A percentile compares a stretch with the other conserved stretches of the same genome.
Evolutionary conservation across 2,888 invertebrate genomes (phyloP).

Genomic region (Panzeria rudis): DNA sequence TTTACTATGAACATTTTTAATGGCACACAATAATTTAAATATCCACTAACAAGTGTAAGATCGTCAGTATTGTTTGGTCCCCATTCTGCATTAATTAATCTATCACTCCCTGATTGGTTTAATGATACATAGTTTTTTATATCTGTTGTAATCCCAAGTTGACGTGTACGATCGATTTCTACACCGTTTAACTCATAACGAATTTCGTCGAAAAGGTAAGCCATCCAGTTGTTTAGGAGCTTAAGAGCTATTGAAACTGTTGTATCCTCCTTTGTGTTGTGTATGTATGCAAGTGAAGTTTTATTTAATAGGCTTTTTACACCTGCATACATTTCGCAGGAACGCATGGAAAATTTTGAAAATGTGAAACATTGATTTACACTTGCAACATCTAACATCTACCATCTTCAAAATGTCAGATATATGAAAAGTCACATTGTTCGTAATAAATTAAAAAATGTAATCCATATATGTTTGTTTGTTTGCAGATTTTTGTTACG

Average conservation of each 20-base stretch:
- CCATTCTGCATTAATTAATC: conserved; percentile 71
- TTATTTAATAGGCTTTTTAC: too few species aligned
- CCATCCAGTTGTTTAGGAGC: conserved; percentile 77
- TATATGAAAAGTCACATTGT: too few species aligned
- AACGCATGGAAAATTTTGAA: too few species aligned
- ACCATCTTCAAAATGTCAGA: too few species aligned
- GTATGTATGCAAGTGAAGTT: too few species aligned
- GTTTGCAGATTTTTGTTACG: too few species aligned
- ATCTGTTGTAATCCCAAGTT: conserved; percentile 77
- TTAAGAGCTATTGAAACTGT: conserved; percentile 54
- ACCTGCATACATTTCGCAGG: too few species aligned
- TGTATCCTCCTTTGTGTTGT: conserved; percentile 48
- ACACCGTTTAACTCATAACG: conserved; percentile 79
- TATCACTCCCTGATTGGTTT: conserved; percentile 69
- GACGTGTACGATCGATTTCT: too few species aligned
- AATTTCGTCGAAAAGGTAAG: conserved; percentile 78
- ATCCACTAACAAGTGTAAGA: conserved; percentile 73
- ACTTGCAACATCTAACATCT: too few species aligned
- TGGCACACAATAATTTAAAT: conserved; percentile 76
- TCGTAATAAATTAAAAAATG: too few species aligned
- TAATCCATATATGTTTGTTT: too few species aligned
- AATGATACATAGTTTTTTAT: conserved; percentile 80
- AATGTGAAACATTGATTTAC: too few species aligned
- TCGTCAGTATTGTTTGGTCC: conserved; percentile 20
- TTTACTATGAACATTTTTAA: conserved; percentile 79